Base-by-base conservation (phyloP, 1,140 invertebrate genomes). In the Drosophila sulfurigaster region DNA sequence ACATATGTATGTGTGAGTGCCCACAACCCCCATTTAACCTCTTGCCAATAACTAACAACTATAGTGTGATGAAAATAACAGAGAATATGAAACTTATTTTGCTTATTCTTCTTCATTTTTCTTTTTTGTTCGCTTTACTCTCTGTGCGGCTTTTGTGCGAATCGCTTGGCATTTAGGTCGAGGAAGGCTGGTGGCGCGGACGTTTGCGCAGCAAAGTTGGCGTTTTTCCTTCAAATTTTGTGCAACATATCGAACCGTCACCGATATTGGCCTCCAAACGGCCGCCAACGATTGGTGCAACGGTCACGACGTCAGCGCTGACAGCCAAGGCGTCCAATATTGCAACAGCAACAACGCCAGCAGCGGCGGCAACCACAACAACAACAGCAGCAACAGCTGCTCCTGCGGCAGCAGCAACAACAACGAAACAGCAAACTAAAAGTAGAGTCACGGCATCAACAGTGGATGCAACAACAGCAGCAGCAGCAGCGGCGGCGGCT, bases 191-290 rank as follows among this genome's bases (percentile, higher is more conserved):
- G 97, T 98, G 96, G 96, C 95, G 95, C 93, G 98, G 97, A 48
- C 94, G 95, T 77, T 93, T 97, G 7, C 94, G 94, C 75, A 96
- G 96, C 54, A 95, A 95, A 87, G 94, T 96, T 70, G 97, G 98
- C 54, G 97, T 98, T 49, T 98, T 98, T 93, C 97, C 97, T 13
- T 98, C 97, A 5, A 98, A 98, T 94, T 98, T 98, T 93, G 97
- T 98, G n/a, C 94, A 95, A 88, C 95, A 96, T 92, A 93, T 96
- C 70, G 94, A 94, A 57, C 87, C 86, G 63, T 92, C 92, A 46
- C 92, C 92, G 25, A 88, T 91, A 58, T 67, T 92, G 71, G 90
- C 92, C 60, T 91, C 80, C 52, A 91, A 92, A 54, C 73, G 86
- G 60, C 90, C 91, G 78, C 83, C 91, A 73, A 82, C 83, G 30